Evolutionary conservation across 2,113 vertebrate species (phyloP).

Genomic region (Poeciliopsis retropinna): DNA sequence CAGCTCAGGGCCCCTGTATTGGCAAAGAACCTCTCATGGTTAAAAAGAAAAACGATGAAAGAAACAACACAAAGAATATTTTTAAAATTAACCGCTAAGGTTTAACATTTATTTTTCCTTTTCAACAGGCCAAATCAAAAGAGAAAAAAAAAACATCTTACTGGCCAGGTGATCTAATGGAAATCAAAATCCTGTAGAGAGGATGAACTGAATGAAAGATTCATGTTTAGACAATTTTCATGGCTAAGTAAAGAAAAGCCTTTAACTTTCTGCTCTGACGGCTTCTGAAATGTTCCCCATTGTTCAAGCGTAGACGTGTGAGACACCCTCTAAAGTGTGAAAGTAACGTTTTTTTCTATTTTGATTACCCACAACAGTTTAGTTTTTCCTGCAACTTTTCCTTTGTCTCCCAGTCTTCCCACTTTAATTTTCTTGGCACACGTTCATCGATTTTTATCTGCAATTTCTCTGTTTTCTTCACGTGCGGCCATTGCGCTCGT

Average conservation of each 20-base stretch:
- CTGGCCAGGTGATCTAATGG: not conserved
- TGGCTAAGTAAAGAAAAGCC: not conserved
- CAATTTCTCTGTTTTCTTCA: conserved; percentile 38
- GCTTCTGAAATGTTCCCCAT: not conserved
- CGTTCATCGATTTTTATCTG: conserved; percentile 29
- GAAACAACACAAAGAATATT: too few relatives aligned
- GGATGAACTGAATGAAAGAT: too few relatives aligned
- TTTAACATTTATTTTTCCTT: not conserved
- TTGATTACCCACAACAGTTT: too few relatives aligned
- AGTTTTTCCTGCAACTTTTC: not conserved
- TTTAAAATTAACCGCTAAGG: not conserved
- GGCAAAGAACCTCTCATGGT: too few relatives aligned
- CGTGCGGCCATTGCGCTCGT: conserved; percentile 32
- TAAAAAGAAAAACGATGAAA: too few relatives aligned
- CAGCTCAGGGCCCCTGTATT: too few relatives aligned
- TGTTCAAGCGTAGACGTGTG: not conserved
- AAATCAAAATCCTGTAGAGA: too few relatives aligned
- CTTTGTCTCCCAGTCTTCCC: not conserved
- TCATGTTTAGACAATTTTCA: not conserved
- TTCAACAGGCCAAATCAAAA: not conserved
- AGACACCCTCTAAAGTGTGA: not conserved
- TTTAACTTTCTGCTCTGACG: conserved; percentile 21
- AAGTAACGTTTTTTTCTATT: not conserved
- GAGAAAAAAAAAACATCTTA: not conserved
- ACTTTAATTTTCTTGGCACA: conserved; percentile 13